Conservation (phyloP, 2,888 invertebrate genomes). For the Agrotis exclamationis region DNA sequence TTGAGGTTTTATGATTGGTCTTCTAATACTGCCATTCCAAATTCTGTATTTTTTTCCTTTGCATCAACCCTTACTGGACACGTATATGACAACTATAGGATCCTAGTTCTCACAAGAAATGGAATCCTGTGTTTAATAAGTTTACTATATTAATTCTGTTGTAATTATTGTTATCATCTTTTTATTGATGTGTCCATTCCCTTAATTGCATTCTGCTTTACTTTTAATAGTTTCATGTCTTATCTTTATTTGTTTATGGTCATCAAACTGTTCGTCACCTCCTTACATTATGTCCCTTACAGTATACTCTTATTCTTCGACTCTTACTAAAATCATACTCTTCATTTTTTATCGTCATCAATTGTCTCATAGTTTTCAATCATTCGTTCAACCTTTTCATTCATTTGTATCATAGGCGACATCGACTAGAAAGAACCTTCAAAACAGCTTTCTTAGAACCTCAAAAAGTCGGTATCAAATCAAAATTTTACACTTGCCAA, state of each 20-base stretch:
- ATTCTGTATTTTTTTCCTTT: neutral
- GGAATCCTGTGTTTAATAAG: neutral
- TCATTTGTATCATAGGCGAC: neutral
- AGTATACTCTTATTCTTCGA: no score
- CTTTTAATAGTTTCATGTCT: neutral
- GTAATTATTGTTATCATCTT: neutral
- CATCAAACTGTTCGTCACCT: no score
- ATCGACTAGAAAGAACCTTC: neutral
- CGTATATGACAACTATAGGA: no score
- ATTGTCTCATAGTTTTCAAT: neutral
- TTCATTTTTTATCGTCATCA: no score
- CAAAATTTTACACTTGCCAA: constrained; percentile 68
- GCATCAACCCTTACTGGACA: no score
- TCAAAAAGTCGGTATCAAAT: constrained; percentile 31
- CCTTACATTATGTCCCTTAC: no score
- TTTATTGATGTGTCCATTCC: neutral
- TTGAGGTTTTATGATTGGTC: constrained; percentile 26
- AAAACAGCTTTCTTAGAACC: constrained; percentile 15
- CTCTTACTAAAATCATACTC: no score
- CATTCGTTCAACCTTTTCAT: neutral
- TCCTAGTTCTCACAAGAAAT: no score
- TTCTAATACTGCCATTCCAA: neutral
- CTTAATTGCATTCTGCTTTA: neutral
- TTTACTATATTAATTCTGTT: constrained; percentile 2
- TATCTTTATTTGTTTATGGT: neutral